Evolutionary conservation across 2,113 vertebrate genomes (phyloP).

Genomic region (Macrotis lagotis): DNA sequence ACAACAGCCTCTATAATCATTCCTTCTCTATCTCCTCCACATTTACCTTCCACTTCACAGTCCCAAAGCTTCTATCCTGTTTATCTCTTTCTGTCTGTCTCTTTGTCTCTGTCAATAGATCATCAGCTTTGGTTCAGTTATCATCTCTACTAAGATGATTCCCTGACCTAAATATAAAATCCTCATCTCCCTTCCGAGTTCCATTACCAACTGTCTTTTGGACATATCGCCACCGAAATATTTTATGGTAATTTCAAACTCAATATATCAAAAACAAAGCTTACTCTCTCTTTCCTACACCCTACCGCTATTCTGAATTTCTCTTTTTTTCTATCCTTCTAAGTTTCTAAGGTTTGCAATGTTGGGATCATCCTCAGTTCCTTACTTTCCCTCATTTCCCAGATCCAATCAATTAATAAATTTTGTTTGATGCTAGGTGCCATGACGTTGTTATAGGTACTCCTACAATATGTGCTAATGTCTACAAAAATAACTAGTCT

Average conservation of each 20-base stretch:
- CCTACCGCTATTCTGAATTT: neutral
- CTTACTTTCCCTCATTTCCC: neutral
- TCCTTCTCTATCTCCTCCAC: no score
- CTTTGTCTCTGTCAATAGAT: no score
- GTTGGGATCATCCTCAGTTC: neutral
- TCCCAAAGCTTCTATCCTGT: no score
- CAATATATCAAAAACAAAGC: neutral
- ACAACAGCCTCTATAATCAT: no score
- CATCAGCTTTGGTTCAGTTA: no score
- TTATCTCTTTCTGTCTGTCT: no score
- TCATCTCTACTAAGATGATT: no score
- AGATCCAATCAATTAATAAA: neutral
- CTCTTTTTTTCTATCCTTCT: neutral
- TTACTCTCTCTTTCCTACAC: no score
- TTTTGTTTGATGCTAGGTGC: neutral
- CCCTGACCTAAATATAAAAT: no score
- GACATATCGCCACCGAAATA: neutral
- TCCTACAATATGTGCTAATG: neutral
- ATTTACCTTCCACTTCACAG: no score
- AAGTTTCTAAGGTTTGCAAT: neutral
- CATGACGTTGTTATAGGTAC: neutral
- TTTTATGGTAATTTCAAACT: neutral
- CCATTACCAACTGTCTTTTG: neutral
- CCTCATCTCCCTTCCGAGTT: no score
- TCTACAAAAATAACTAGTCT: neutral